A percentile compares a stretch with the other conserved stretches of the same genome.
These are phyloP conservation scores for Pampusana beccarii DNA, from an alignment of 2,113 vertebrate genomes.

Conservation along the genomic window DNA sequence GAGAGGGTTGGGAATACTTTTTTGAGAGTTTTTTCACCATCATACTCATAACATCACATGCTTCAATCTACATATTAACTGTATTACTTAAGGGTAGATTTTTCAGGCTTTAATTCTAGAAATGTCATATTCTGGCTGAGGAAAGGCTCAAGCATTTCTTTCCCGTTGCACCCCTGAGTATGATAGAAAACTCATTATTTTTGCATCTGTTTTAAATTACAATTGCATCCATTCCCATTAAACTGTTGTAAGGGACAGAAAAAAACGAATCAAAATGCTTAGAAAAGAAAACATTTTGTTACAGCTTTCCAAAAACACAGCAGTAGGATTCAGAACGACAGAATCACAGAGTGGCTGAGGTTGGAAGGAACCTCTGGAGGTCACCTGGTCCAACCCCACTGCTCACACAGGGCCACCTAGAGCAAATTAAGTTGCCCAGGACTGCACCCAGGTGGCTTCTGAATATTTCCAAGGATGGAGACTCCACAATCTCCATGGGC, in stretches of 20 bases:
- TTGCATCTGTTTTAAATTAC: not conserved
- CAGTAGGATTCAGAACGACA: not conserved
- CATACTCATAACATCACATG: not conserved
- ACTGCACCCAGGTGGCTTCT: not conserved
- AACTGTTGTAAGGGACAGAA: not conserved
- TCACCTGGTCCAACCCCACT: fast-evolving
- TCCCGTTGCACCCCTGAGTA: not conserved
- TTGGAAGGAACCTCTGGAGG: not conserved
- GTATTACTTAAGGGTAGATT: not conserved
- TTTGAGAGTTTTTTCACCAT: not conserved
- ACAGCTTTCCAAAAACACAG: not conserved
- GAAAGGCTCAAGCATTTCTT: not conserved
- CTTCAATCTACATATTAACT: not conserved
- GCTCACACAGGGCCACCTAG: not conserved
- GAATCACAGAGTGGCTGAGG: not conserved
- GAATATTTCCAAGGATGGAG: fast-evolving
- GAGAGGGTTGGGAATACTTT: not conserved
- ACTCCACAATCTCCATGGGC: not conserved
- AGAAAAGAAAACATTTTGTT: not conserved
- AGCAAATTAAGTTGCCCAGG: not conserved
- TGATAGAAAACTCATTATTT: not conserved
- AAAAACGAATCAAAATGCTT: slow-evolving; percentile 5
- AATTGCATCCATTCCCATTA: not conserved
- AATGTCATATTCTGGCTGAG: not conserved
- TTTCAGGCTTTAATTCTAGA: not conserved